Evolutionary conservation across 2,888 invertebrate species (phyloP), one percentile per base, ranked within the genome.

Genomic region (Molorchus minor): DNA sequence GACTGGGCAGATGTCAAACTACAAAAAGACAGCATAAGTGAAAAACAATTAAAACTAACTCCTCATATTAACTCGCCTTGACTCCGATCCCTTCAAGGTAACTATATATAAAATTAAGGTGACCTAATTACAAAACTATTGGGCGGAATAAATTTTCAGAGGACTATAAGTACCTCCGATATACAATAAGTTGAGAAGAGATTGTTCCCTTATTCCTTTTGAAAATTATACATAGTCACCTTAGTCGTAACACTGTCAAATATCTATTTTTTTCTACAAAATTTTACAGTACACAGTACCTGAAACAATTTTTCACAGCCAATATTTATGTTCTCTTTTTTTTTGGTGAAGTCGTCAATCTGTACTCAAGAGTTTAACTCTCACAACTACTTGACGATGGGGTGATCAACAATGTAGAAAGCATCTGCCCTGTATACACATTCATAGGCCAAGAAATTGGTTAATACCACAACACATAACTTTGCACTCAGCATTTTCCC

Each of bases 81-180:
- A 25, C 8, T 25, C 25, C 8, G 3, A 33, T 12, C 7, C 13
- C 8, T 36, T 38, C 38, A 49, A 49, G 33, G 49, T 16, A 25
- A 38, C 49, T 17, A 38, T 49, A 25, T 49, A 49, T 49, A 49
- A 38, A 49, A 38, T 49, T 25, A 38, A 38, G 49, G n/a, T 38
- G 15, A 17, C 36, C 38, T 49, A 49, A 29, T 38, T 29, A 49
- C 20, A 49, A 19, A 49, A 49, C 49, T 49, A 49, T 25, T 49
- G 49, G 49, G 49, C 49, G 49, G 49, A 49, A 49, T 49, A 49
- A 38, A 49, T 36, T 25, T 25, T 16, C 49, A 49, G 49, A 49
- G 38, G 25, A 25, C 25, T 20, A 15, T 25, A n/a, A n/a, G n/a
- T n/a, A n/a, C 49, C 38, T 49, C 49, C 38, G 49, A 40, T 25